These are phyloP conservation scores for Allobates femoralis DNA, from an alignment of 2,797 vertebrate species.

Conservation along the genomic window DNA sequence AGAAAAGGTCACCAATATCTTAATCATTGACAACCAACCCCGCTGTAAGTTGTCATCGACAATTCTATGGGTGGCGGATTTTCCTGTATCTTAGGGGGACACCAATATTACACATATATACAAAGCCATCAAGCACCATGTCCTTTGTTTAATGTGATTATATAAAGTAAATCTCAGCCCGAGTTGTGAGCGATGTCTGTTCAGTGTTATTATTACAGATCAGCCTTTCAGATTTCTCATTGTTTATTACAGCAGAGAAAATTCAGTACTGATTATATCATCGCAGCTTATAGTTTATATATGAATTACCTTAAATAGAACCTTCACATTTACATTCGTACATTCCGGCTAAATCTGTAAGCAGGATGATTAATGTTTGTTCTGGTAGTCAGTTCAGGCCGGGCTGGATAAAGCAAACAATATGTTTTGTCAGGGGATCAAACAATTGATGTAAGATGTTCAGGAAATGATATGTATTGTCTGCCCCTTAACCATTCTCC, in stretches of 20 bases:
- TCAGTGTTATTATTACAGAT: slow-evolving; percentile 53
- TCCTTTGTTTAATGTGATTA: slow-evolving; percentile 9
- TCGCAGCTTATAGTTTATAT: slow-evolving; percentile 52
- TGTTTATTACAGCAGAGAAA: slow-evolving; percentile 53
- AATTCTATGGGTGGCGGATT: neutral
- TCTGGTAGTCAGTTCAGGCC: slow-evolving; percentile 24
- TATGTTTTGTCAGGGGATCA: slow-evolving; percentile 40
- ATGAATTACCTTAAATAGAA: slow-evolving; percentile 51
- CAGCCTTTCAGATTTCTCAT: slow-evolving; percentile 41
- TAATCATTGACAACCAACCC: too few species aligned
- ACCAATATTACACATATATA: neutral
- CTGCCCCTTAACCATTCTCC: neutral
- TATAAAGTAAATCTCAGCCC: neutral
- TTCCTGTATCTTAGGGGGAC: neutral
- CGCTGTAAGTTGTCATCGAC: too few species aligned
- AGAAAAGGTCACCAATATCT: too few species aligned
- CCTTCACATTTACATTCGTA: slow-evolving; percentile 54
- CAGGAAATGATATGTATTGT: slow-evolving; percentile 17
- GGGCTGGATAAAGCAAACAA: slow-evolving; percentile 51
- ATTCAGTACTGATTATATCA: slow-evolving; percentile 57
- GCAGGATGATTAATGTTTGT: slow-evolving; percentile 58
- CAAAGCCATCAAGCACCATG: neutral
- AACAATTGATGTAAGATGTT: slow-evolving; percentile 33
- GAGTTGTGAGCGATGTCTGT: slow-evolving; percentile 31
- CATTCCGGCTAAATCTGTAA: slow-evolving; percentile 41